phyloP scores from a whole-genome alignment of 1,140 invertebrate species.

The Zaprionus ghesquierei region DNA sequence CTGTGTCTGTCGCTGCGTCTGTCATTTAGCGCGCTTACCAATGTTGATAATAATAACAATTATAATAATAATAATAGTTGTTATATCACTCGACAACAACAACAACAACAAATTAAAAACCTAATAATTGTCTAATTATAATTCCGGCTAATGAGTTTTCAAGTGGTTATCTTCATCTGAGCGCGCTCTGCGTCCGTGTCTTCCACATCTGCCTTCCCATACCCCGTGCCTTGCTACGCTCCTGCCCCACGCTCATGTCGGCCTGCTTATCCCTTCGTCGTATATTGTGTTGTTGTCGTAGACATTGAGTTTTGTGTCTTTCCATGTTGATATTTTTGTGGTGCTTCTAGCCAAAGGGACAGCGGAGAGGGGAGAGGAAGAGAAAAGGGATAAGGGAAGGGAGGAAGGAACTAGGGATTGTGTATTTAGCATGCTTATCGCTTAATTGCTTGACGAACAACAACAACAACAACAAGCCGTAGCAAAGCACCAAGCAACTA shows the following conservation, averaged over 20 bases:
- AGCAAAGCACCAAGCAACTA: conserved; percentile 14
- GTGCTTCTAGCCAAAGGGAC: conserved; percentile 5
- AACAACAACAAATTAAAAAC: conserved; percentile 57
- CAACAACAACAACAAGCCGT: conserved; percentile 27
- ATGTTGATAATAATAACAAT: conserved; percentile 22
- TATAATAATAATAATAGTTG: conserved; percentile 19
- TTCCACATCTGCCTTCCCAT: conserved; percentile 7
- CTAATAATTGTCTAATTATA: conserved; percentile 77
- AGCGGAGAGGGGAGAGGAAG: neutral
- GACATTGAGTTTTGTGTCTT: conserved; percentile 48
- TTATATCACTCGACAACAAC: neutral
- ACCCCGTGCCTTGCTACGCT: no score
- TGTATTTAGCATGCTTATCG: conserved; percentile 73
- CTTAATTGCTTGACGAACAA: conserved; percentile 67
- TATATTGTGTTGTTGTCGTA: conserved; percentile 7
- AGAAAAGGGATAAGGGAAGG: no score
- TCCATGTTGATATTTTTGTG: conserved; percentile 54
- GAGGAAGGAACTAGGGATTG: conserved; percentile 13
- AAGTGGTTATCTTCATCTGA: conserved; percentile 69
- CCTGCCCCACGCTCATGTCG: neutral
- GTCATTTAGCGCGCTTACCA: neutral
- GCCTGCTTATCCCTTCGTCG: neutral
- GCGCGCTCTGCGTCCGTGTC: neutral
- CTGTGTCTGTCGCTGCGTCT: neutral
- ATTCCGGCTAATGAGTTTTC: conserved; percentile 77